Evolutionary conservation across 2,888 invertebrate genomes (phyloP).

Genomic region (Cosmopolites sordidus): DNA sequence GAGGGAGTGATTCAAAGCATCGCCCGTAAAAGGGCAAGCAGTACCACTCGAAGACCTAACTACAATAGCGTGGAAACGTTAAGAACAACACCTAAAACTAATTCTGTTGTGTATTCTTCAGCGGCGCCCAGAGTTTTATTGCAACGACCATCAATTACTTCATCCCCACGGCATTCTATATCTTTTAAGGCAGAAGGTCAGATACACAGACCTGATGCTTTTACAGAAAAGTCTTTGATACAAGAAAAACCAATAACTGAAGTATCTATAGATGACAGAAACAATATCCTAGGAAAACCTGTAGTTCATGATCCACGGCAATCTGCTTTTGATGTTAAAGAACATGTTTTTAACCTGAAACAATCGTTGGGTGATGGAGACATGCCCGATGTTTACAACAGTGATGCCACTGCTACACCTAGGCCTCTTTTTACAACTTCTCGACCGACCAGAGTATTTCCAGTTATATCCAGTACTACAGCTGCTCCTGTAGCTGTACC

Average conservation of each 20-base stretch:
- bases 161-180: slow-evolving; percentile 3
- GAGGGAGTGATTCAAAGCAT: slow-evolving; percentile 59
- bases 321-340: slow-evolving; percentile 48
- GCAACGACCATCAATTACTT: slow-evolving; percentile 36
- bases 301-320: slow-evolving; percentile 50
- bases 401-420: slow-evolving; percentile 59
- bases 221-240: slow-evolving; percentile 36
- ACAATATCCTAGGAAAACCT: slow-evolving; percentile 61
- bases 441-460: slow-evolving; percentile 53
- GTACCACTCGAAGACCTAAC: slow-evolving; percentile 40
- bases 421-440: slow-evolving; percentile 67
- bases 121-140: slow-evolving; percentile 44
- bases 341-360: slow-evolving; percentile 55
- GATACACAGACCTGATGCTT: slow-evolving; percentile 41
- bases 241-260: slow-evolving; percentile 55
- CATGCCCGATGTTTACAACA: slow-evolving; percentile 65
- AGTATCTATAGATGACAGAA: slow-evolving; percentile 48
- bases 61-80: slow-evolving; percentile 38
- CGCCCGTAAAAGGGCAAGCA: slow-evolving; percentile 53
- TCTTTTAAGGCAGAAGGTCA: slow-evolving; percentile 41
- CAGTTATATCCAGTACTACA: slow-evolving; percentile 50
- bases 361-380: slow-evolving; percentile 60
- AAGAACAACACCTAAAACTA: slow-evolving; percentile 41
- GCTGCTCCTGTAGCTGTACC: slow-evolving; percentile 33
- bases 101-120: slow-evolving; percentile 42